Conservation (phyloP, 2,888 invertebrate genomes). For the Drosophila kuntzei region DNA sequence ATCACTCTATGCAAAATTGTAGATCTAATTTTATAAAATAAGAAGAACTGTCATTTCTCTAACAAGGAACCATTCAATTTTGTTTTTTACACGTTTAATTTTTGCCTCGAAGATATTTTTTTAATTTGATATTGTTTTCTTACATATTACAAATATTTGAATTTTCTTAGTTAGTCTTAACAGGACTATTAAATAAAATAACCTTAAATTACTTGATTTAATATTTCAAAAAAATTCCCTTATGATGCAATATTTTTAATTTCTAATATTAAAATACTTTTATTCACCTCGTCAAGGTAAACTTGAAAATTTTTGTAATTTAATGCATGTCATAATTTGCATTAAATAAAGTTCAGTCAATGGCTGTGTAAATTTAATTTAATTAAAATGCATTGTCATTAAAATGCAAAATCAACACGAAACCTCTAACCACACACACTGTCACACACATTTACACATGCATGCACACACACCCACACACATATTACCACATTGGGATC, state of each 20-base stretch:
- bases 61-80: no score
- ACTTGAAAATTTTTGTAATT: constrained; percentile 11
- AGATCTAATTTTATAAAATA: no score
- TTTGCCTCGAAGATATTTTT: no score
- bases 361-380: constrained; percentile 40
- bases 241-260: background rate
- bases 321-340: constrained; percentile 20
- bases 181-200: no score
- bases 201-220: background rate
- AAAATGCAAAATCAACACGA: constrained; percentile 53
- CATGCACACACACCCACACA: background rate
- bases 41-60: no score
- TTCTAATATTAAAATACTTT: background rate
- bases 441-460: constrained; percentile 8
- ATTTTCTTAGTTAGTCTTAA: no score
- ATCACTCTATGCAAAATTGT: no score
- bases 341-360: constrained; percentile 11
- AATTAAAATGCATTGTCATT: constrained; percentile 46
- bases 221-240: background rate
- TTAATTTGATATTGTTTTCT: no score
- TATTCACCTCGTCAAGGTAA: constrained; percentile 2
- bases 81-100: no score
- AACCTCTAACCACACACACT: constrained; percentile 17
- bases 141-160: no score
- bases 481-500: constrained; percentile 24